A percentile compares a stretch with the other conserved stretches of the same genome.
Evolutionary conservation across 2,888 invertebrate genomes (phyloP).

Genomic region (Steinernema hermaphroditum): DNA sequence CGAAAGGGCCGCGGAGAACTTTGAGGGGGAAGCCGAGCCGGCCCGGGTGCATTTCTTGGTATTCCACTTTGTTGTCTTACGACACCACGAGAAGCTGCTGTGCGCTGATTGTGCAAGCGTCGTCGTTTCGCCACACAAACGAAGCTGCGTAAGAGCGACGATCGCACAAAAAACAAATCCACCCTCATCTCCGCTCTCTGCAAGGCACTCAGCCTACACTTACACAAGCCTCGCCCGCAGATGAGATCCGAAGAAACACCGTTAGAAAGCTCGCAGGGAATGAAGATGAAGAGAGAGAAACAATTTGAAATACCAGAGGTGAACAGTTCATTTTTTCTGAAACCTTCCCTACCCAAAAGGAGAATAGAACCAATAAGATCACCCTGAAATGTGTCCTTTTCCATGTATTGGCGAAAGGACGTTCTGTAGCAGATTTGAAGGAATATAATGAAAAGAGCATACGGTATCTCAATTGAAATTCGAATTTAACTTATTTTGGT

Average conservation of each 20-base stretch:
- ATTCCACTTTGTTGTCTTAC: slow-evolving; percentile 30
- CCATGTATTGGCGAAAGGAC: too few species aligned
- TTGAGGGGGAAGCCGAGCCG: slow-evolving; percentile 26
- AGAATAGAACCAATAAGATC: too few species aligned
- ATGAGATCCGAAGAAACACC: neutral
- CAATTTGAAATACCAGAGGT: too few species aligned
- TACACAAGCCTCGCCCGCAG: neutral
- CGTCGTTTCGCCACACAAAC: slow-evolving; percentile 20
- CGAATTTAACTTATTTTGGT: too few species aligned
- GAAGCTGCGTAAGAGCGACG: slow-evolving; percentile 8
- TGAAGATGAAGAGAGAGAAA: too few species aligned
- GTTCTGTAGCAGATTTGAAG: too few species aligned
- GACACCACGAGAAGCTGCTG: neutral
- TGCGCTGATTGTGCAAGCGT: neutral
- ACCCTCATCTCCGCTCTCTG: slow-evolving; percentile 21
- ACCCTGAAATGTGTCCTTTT: too few species aligned
- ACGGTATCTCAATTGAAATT: too few species aligned
- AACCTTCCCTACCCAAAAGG: too few species aligned
- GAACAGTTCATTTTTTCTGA: too few species aligned
- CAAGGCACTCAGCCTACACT: slow-evolving; percentile 4
- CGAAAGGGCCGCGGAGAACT: slow-evolving; percentile 17
- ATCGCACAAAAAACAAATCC: slow-evolving; percentile 31
- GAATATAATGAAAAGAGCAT: too few species aligned
- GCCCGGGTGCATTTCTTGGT: slow-evolving; percentile 21
- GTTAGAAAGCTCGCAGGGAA: too few species aligned